These are phyloP conservation scores for Coracopsis vasa DNA, from an alignment of 2,113 vertebrate genomes.

Conservation along the genomic window DNA sequence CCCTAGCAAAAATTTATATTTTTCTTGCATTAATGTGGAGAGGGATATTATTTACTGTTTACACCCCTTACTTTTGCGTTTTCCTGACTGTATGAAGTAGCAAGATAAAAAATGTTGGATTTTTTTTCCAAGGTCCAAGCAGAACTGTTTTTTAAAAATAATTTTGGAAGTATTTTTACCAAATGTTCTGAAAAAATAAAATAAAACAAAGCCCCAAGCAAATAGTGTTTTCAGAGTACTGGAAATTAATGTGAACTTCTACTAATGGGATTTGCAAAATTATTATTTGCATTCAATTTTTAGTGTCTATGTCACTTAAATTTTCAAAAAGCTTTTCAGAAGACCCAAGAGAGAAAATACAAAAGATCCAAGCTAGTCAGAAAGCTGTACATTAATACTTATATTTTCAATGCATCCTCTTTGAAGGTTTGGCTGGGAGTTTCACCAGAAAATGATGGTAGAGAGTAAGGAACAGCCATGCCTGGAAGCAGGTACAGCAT, in stretches of 20 bases:
- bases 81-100: neutral
- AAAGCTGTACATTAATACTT: neutral
- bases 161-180: neutral
- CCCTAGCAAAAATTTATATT: neutral
- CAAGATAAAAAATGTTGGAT: neutral
- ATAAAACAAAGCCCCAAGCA: neutral
- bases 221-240: neutral
- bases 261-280: slow-evolving; percentile 1
- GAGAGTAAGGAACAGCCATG: no score
- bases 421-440: neutral
- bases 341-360: neutral
- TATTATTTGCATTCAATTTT: slow-evolving; percentile 25
- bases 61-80: neutral
- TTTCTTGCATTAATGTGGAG: neutral
- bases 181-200: neutral
- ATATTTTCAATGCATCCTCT: neutral
- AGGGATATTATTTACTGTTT: neutral
- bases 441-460: no score
- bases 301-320: neutral
- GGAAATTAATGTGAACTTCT: neutral
- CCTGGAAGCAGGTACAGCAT: no score
- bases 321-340: slow-evolving; percentile 16
- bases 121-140: neutral
- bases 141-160: neutral
- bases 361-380: neutral